Percentiles rank a stretch among this genome's conserved stretches.
Evolutionary conservation across 2,797 vertebrate genomes (phyloP).

Genomic region (Sternotherus odoratus): DNA sequence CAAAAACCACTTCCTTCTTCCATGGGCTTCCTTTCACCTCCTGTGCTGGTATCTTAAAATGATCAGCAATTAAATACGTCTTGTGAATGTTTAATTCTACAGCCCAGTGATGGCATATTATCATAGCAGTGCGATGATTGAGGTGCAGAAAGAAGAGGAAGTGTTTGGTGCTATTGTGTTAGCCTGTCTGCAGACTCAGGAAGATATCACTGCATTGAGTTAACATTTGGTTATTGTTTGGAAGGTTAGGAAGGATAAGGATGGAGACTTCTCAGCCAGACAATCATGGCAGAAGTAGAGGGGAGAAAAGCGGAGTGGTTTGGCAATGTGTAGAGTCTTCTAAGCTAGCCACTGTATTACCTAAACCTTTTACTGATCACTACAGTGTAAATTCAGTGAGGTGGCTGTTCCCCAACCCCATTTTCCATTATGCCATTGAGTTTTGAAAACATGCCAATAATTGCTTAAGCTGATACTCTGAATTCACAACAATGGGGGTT

Average conservation of each 20-base stretch:
- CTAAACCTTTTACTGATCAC: too few relatives aligned
- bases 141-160: neutral
- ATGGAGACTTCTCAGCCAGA: neutral
- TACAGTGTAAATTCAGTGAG: too few relatives aligned
- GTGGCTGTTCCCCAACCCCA: too few relatives aligned
- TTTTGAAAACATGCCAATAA: too few relatives aligned
- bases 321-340: neutral
- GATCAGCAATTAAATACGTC: neutral
- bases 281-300: neutral
- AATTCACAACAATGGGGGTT: accelerated
- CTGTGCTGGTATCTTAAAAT: neutral
- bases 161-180: neutral
- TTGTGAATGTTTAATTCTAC: neutral
- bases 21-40: neutral
- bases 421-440: too few relatives aligned
- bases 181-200: neutral
- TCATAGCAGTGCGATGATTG: neutral
- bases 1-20: neutral
- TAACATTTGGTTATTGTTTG: neutral
- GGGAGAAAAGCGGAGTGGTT: neutral
- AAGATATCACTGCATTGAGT: neutral
- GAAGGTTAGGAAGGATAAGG: neutral
- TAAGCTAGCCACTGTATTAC: too few relatives aligned
- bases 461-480: too few relatives aligned
- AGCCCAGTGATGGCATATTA: neutral